Evolutionary conservation across 2,113 vertebrate species (phyloP), one percentile per base, ranked within the genome.

Genomic region (Lates calcarifer): DNA sequence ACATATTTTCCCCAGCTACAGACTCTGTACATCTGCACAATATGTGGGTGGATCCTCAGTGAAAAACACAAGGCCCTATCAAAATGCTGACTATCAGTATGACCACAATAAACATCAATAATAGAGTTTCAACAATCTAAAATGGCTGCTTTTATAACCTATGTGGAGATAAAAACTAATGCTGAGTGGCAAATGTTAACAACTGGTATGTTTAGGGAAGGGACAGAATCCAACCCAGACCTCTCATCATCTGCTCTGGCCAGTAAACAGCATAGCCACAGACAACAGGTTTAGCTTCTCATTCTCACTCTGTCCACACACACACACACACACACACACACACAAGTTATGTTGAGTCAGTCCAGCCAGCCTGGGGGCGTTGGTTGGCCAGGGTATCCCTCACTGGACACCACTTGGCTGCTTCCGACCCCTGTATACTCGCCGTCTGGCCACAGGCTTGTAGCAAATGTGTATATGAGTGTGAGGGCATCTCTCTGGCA

Each of bases 371-470:
- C 93, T 66, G 82, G 78, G 87, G 92, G 79, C 67, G 66, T 88
- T 90, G 87, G 85, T 93, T 94, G 93, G 89, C 89, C 85, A 13
- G 87, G 74, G 69, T 61, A 76, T 87, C 86, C 92, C 91, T 91
- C 90, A 65, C 87, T 69, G 91, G 93, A 93, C 90, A 62, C 69
- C 89, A 86, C 88, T 91, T 93, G 92, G 93, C 92, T 89, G 79
- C 65, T 76, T 49, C 86, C 86, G 89, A 92, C 90, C 90, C 45
- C 28, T 67, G 71, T 41, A 29, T 58, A 31, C 87, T 81, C 72
- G 58, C 82, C 87, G 86, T 90, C 88, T 93, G 91, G 90, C 92
- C 84, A 91, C 87, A 61, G 84, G 89, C 91, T 87, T 84, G 85
- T 80, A 84, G 90, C 86, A 77, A 29, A 91, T 93, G 37, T 51